Evolutionary conservation across 2,113 vertebrate genomes (phyloP).

Genomic region (Acinonyx jubatus): DNA sequence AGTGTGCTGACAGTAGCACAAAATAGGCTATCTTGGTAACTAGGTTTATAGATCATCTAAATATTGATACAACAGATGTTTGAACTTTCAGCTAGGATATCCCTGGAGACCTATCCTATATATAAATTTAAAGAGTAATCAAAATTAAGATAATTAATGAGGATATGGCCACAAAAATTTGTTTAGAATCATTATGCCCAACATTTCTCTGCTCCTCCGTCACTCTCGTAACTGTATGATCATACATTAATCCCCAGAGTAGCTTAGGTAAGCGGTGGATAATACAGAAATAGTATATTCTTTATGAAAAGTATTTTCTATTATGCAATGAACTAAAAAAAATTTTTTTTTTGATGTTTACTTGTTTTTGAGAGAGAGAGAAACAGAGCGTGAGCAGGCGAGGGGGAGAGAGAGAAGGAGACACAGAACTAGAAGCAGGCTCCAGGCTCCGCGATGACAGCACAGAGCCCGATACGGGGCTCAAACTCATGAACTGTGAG

Average conservation of each 20-base stretch:
- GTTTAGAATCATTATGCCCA: not conserved
- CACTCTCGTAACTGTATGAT: not conserved
- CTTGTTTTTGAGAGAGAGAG: no score
- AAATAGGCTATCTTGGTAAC: not conserved
- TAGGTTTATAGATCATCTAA: not conserved
- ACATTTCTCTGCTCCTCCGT: not conserved
- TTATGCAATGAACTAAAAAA: not conserved
- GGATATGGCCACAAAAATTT: not conserved
- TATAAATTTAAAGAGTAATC: not conserved
- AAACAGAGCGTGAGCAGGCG: no score
- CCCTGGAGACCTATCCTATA: not conserved
- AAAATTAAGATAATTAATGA: not conserved
- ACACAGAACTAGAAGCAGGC: no score
- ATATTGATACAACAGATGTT: not conserved
- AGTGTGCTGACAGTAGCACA: not conserved
- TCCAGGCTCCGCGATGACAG: no score
- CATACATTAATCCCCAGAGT: not conserved
- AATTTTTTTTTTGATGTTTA: no score
- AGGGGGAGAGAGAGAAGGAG: no score
- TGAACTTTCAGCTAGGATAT: not conserved
- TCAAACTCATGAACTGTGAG: no score
- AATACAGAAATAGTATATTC: not conserved
- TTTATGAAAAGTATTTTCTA: not conserved
- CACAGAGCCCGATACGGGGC: no score
- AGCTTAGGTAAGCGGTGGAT: not conserved